phyloP scores from a whole-genome alignment of 1,140 invertebrate species.

The Formica selysi region DNA sequence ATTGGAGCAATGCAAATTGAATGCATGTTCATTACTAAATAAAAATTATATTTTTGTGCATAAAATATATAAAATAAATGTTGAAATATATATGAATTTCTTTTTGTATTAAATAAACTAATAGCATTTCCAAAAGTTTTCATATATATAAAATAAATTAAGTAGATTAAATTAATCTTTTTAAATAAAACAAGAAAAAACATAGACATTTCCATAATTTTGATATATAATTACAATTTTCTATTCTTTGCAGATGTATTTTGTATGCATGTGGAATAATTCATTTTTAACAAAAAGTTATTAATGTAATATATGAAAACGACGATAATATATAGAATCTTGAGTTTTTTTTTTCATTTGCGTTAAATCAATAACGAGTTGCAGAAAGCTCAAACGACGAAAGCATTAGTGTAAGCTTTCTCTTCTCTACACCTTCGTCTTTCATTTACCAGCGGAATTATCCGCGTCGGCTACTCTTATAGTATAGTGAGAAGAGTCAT shows the following conservation, averaged over 20 bases:
- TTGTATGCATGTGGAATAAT: background rate
- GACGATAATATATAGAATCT: background rate
- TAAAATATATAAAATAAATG: background rate
- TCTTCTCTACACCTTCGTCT: background rate
- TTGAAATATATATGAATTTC: background rate
- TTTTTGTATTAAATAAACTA: background rate
- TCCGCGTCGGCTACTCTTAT: background rate
- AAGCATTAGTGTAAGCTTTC: slow-evolving; percentile 33
- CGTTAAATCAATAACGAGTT: slow-evolving; percentile 34
- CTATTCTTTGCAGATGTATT: background rate
- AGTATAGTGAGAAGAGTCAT: slow-evolving; percentile 17
- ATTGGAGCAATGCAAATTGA: background rate
- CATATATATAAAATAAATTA: background rate
- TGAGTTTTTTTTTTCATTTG: slow-evolving; percentile 17
- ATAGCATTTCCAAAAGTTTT: background rate
- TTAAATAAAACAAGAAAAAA: background rate
- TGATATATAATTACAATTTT: background rate
- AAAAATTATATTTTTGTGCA: background rate
- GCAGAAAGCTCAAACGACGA: slow-evolving; percentile 35
- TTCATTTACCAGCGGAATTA: slow-evolving; percentile 38
- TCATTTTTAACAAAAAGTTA: background rate
- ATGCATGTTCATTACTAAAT: background rate
- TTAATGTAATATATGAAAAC: background rate
- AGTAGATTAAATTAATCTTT: background rate
- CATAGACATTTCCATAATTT: background rate